Evolutionary conservation across 1,140 invertebrate genomes (phyloP), one percentile per base, ranked within the genome.

Genomic region (Glossosoma conforme): DNA sequence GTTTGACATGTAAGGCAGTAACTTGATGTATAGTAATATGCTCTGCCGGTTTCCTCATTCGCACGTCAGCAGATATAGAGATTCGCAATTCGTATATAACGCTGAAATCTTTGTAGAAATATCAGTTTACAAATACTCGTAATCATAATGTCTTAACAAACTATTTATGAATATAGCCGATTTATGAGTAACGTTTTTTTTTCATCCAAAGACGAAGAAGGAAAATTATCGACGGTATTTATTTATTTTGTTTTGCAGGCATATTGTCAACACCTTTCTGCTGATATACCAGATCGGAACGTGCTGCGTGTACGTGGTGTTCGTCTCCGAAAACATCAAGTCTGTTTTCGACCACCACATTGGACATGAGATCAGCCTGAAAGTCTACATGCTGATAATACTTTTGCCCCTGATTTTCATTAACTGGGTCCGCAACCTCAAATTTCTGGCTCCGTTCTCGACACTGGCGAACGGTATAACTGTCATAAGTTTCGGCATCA

Each of bases 241-340:
- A n/a, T 28, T 28, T n/a, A n/a, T 28, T 28, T 6, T 28, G 32
- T 15, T n/a, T 72, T 72, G 19, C 68, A 84, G 83, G 46, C 67
- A 72, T 24, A 62, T 82, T 8, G 79, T 84, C 3, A 84, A 86
- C 60, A 65, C 75, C 1, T 87, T 89, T 60, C 75, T 93, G 15
- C 77, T 89, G 17, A 70, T 89, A 24, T 90, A 90, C 46, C 90
- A 93, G 70, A 77, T 93, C 44, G 91, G 91, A 3, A 91, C 91
- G 44, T 93, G 90, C 65, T 91, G 88, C 69, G 87, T 92, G 0
- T 93, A 93, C 69, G 80, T 91, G 15, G 82, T 93, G 0, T 93
- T 93, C 66, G 83, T 92, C 3, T 80, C 87, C 1, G 79, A 82
- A 40, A 92, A 85, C 66, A 69, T 86, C 5, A 77, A 83, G 44